Percentiles rank a stretch among this genome's conserved stretches.
These are phyloP conservation scores for Mesocentrotus franciscanus DNA, from an alignment of 53 echinoderm and acorn worm genomes.

Conservation along the genomic window DNA sequence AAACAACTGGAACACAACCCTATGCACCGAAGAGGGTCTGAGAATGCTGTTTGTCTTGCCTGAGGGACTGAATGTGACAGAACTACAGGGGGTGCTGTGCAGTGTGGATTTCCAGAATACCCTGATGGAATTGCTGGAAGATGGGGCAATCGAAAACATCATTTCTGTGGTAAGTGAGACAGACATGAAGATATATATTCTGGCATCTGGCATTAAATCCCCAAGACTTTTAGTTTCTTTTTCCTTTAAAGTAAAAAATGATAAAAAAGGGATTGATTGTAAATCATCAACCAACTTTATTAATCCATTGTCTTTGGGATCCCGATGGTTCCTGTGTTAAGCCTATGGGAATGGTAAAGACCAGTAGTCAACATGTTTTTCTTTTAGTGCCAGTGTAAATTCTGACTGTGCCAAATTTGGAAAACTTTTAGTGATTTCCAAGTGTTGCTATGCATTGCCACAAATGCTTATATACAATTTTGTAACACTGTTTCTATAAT, in stretches of 20 bases:
- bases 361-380: neutral
- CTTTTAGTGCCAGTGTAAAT: neutral
- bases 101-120: conserved; percentile 27
- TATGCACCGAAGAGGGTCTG: conserved; percentile 41
- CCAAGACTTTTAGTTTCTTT: neutral
- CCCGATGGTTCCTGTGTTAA: too few relatives aligned
- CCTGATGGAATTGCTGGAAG: conserved; percentile 23
- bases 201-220: neutral
- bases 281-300: too few relatives aligned
- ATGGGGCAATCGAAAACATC: conserved; percentile 25
- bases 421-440: neutral
- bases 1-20: conserved; percentile 30
- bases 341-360: too few relatives aligned
- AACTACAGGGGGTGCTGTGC: conserved; percentile 45
- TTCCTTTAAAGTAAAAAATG: neutral
- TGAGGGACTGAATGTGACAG: neutral
- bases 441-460: too few relatives aligned
- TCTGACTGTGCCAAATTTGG: neutral
- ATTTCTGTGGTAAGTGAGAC: neutral
- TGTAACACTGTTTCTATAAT: too few relatives aligned
- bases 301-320: too few relatives aligned
- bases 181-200: neutral
- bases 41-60: neutral
- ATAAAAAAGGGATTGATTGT: neutral
- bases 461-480: too few relatives aligned